Base-by-base conservation (phyloP, 2,113 vertebrate species). In the Onychorhynchus coronatus region DNA sequence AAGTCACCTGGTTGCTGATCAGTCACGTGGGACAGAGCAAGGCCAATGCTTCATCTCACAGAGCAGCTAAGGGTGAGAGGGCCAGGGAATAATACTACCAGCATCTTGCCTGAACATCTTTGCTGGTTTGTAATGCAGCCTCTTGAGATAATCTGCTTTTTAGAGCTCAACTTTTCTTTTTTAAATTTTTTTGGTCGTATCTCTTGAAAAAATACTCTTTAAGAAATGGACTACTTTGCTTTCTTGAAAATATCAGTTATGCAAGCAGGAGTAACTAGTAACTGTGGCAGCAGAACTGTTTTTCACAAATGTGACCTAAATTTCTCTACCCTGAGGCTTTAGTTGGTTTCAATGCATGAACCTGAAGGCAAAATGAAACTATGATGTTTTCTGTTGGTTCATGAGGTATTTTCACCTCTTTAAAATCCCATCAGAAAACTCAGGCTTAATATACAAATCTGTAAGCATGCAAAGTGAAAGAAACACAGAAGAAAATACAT, bases 221-320 rank as follows among this genome's bases (percentile, higher is more conserved):
- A 85, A 70, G 63, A 95, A 93, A 88, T 7, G 7, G 59, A 66
- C 31, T 68, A 15, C 55, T 89, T 95, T 62, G 11, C 37, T 85
- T 91, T 93, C 66, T 91, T 93, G 42, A 93, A 96, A 88, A 73
- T 66, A 96, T 68, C 58, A 33, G 59, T 94, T 97, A 95, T 71
- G 75, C 47, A 80, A 90, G 88, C 31, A 80, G 46, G 58, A 82
- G 35, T 65, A 66, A 85, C 74, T 73, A 80, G 59, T 53, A 83
- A 71, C 58, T 85, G 71, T 90, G 59, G 71, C 87, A 93, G 63
- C 53, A 95, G 82, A 87, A 55, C 39, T 83, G 53, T 88, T 95
- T 91, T 91, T 59, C 74, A 85, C 46, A 81, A 95, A 85, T 85
- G 91, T 88, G 93, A 94, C 89, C 91, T 95, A 96, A 96, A 96